Evolutionary conservation across 2,113 vertebrate species (phyloP), one percentile per base, ranked within the genome.

Genomic region (human (Homo sapiens)): DNA sequence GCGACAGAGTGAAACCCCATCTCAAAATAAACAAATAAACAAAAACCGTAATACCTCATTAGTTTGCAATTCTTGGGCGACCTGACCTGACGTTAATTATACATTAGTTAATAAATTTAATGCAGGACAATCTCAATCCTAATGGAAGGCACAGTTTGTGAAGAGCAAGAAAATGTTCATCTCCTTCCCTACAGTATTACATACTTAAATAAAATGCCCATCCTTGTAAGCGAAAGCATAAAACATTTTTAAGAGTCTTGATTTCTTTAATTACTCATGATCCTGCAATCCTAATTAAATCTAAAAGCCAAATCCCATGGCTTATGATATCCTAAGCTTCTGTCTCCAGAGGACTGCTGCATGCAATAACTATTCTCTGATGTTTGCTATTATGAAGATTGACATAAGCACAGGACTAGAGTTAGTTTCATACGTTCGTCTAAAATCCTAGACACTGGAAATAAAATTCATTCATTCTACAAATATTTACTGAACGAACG

Each of bases 231-330:
- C 50, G 76, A 86, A 35, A 68, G 22, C 20, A 95, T 30, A 75
- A 81, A 55, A 35, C 22, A 64, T 76, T 87, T 73, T 59, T 3
- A 85, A 38, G 20, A 40, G n/a, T 9, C 73, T 64, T 55, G 43
- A 59, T 81, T 82, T 81, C 48, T 93, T 95, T 76, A 93, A 76
- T 89, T 93, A 66, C 32, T 84, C 45, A 20, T 91, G 38, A 83
- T 57, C 66, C n/a, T 91, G 73, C 95, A 11, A 90, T 89, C 14
- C n/a, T 35, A 72, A 81, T 43, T 66, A 93, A 96, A 95, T 40
- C 30, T 72, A 35, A 72, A 32, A 88, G 73, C 45, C 88, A 35
- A 82, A 48, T 84, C 38, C 16, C 35, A 40, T 5, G 61, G 27
- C 16, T 23, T 93, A 12, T 18, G 59, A 17, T 5, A 38, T 5